Evolutionary conservation across 2,888 invertebrate species (phyloP).

Genomic region (Rotaria magnacalcarata): DNA sequence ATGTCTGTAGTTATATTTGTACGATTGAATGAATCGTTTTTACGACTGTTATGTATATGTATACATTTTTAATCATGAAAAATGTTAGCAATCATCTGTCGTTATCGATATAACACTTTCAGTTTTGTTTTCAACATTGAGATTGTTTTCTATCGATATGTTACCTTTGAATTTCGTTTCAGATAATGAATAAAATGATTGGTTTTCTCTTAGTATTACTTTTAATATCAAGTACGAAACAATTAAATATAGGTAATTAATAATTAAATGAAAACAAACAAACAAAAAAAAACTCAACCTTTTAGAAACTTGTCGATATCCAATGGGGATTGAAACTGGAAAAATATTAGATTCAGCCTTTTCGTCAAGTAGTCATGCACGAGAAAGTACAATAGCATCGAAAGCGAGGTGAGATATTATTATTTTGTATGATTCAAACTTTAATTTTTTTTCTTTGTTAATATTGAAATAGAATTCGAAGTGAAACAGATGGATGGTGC

Average conservation of each 20-base stretch:
- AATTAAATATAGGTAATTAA: not conserved
- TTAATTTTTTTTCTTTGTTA: not conserved
- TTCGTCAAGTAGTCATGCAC: slow-evolving; percentile 69
- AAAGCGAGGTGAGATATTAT: slow-evolving; percentile 64
- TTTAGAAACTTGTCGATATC: slow-evolving; percentile 65
- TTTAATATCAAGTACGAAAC: not conserved
- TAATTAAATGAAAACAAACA: not conserved
- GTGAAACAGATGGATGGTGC: slow-evolving; percentile 82
- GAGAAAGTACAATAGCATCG: not conserved
- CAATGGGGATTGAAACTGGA: slow-evolving; percentile 80
- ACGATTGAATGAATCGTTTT: not conserved
- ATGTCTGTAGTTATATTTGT: not conserved
- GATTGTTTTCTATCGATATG: too few species aligned
- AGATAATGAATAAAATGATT: not conserved
- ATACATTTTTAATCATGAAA: not conserved
- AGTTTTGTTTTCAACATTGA: too few species aligned
- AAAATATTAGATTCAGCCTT: slow-evolving; percentile 75
- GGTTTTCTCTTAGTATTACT: not conserved
- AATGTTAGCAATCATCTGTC: not conserved
- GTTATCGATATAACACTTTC: too few species aligned
- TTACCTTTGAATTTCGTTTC: not conserved
- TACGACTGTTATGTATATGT: not conserved
- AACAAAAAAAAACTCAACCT: not conserved
- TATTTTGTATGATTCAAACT: not conserved
- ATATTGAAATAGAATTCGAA: slow-evolving; percentile 68